Evolutionary conservation across 2,113 vertebrate species (phyloP).

Genomic region (Thryonomys swinderianus): DNA sequence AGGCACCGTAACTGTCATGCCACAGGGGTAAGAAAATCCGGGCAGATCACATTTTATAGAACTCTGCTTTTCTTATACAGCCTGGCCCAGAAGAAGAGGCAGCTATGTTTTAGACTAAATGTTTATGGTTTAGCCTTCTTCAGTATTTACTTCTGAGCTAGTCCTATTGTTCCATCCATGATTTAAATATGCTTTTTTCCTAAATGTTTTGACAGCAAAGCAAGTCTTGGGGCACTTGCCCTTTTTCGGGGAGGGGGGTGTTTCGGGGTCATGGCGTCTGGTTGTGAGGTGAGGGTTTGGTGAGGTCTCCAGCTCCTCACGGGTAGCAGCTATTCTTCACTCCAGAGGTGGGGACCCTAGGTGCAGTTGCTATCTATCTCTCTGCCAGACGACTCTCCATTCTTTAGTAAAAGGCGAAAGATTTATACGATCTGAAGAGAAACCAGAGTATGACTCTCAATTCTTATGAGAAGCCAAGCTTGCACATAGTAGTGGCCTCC

Average conservation of each 20-base stretch:
- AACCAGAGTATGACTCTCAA: neutral
- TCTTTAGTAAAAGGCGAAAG: too few relatives aligned
- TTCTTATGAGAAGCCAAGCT: neutral
- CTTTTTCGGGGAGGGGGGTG: neutral
- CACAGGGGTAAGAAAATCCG: conserved; percentile 67
- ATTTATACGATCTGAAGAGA: too few relatives aligned
- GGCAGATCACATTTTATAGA: conserved; percentile 74
- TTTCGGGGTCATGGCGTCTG: neutral
- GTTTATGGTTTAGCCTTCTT: conserved; percentile 69
- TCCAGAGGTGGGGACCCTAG: neutral
- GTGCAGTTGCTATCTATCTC: neutral
- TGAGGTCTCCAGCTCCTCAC: neutral
- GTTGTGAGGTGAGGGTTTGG: neutral
- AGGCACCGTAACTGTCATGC: conserved; percentile 68
- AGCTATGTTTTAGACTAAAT: conserved; percentile 66
- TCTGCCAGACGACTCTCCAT: too few relatives aligned
- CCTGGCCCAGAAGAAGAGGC: conserved; percentile 36
- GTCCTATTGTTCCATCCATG: conserved; percentile 46
- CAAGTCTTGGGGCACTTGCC: conserved; percentile 31
- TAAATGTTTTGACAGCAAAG: conserved; percentile 79
- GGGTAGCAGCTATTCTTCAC: neutral
- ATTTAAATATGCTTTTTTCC: conserved; percentile 66
- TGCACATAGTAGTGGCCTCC: neutral
- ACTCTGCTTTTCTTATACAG: conserved; percentile 52
- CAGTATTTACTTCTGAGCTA: conserved; percentile 63